Conservation (phyloP, 2,113 vertebrate species). For the Poecilia latipinna region DNA sequence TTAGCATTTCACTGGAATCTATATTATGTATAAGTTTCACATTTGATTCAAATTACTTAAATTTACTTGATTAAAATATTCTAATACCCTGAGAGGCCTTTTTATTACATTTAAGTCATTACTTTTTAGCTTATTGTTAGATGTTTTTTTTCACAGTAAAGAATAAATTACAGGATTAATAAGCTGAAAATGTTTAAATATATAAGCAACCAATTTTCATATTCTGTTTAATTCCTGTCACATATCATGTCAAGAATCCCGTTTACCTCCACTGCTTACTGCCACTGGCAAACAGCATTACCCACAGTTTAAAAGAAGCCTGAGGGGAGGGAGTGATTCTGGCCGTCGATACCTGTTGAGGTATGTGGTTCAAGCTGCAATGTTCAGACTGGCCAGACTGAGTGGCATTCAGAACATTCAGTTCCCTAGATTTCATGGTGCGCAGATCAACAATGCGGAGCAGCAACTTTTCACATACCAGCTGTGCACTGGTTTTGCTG, state of each 20-base stretch:
- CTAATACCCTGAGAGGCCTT: too few species aligned
- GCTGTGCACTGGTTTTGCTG: background rate
- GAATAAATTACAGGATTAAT: too few species aligned
- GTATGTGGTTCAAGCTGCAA: background rate
- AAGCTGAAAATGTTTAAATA: too few species aligned
- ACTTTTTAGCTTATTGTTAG: too few species aligned
- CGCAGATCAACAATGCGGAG: slow-evolving; percentile 26
- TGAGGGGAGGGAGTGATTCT: background rate
- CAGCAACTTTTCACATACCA: background rate
- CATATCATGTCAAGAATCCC: background rate
- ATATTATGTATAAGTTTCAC: too few species aligned
- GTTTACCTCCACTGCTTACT: background rate
- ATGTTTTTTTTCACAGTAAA: too few species aligned
- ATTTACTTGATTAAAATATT: too few species aligned
- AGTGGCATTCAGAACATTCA: slow-evolving; percentile 3
- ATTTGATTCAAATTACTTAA: too few species aligned
- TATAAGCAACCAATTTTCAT: too few species aligned
- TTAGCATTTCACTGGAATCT: too few species aligned
- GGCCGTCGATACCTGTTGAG: slow-evolving; percentile 26
- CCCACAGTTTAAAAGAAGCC: background rate
- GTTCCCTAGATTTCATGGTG: slow-evolving; percentile 1
- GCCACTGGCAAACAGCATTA: background rate
- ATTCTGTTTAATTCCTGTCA: too few species aligned
- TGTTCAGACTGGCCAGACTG: background rate
- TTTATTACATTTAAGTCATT: too few species aligned